Conservation (phyloP, 2,888 invertebrate genomes). For the Cylloceria caligata region DNA sequence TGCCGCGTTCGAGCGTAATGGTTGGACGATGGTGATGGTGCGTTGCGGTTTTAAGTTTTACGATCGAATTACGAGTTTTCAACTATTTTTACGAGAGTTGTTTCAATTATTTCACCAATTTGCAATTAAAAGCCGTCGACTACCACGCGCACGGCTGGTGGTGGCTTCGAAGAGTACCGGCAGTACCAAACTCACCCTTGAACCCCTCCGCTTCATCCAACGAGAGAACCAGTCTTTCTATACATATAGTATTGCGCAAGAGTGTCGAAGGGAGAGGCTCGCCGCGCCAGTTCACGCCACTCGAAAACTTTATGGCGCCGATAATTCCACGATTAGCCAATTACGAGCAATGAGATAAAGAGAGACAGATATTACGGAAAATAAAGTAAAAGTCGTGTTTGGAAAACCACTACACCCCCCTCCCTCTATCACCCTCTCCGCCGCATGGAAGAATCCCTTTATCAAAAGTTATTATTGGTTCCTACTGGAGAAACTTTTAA, state of each 20-base stretch:
- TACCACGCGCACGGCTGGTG: slow-evolving; percentile 65
- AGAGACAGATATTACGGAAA: slow-evolving; percentile 39
- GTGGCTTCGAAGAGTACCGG: slow-evolving; percentile 39
- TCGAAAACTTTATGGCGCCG: slow-evolving; percentile 77
- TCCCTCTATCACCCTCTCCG: no score
- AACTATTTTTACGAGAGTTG: slow-evolving; percentile 85
- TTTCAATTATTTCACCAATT: slow-evolving; percentile 85
- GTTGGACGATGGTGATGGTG: slow-evolving; percentile 77
- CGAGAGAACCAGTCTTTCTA: slow-evolving; percentile 43
- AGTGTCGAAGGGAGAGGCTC: slow-evolving; percentile 74
- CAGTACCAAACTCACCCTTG: slow-evolving; percentile 64
- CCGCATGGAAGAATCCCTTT: background rate
- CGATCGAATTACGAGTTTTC: slow-evolving; percentile 83
- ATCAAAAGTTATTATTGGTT: background rate
- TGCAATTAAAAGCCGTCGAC: slow-evolving; percentile 82
- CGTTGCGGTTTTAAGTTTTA: slow-evolving; percentile 82
- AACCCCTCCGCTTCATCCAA: slow-evolving; percentile 49
- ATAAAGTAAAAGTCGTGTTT: slow-evolving; percentile 23
- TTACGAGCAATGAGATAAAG: slow-evolving; percentile 72
- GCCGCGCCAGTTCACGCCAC: slow-evolving; percentile 60
- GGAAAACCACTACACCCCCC: background rate
- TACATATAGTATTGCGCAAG: slow-evolving; percentile 42
- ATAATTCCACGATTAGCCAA: slow-evolving; percentile 80
- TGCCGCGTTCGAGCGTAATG: slow-evolving; percentile 74
- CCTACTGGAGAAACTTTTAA: background rate